Percentiles rank a stretch among this genome's conserved stretches.
phyloP scores from a whole-genome alignment of 2,888 invertebrate species.

The Campoletis raptor region DNA sequence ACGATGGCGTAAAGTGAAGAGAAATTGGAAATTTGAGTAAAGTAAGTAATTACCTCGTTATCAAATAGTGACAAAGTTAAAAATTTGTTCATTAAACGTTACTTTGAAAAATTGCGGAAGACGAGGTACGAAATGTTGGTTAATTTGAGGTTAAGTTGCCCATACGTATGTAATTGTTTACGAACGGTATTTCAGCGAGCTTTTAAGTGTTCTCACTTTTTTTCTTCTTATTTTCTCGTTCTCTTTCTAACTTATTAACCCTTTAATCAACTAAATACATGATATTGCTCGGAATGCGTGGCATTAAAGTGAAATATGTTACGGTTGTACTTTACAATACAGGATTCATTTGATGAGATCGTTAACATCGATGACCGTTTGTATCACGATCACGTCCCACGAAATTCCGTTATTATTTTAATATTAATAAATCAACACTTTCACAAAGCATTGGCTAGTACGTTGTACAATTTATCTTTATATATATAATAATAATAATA shows the following conservation, averaged over 20 bases:
- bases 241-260: conserved; percentile 38
- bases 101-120: neutral
- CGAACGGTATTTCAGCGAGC: conserved; percentile 43
- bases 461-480: neutral
- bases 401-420: conserved; percentile 22
- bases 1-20: neutral
- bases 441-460: neutral
- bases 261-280: conserved; percentile 38
- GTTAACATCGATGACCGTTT: conserved; percentile 14
- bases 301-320: conserved; percentile 35
- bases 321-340: neutral
- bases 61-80: neutral
- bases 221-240: conserved; percentile 5
- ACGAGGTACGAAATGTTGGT: neutral
- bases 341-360: conserved; percentile 32
- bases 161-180: conserved; percentile 41
- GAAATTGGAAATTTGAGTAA: neutral
- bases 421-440: conserved; percentile 30
- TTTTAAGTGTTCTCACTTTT: conserved; percentile 34
- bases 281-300: conserved; percentile 45
- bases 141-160: neutral
- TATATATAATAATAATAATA: neutral
- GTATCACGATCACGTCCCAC: conserved; percentile 17
- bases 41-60: too few relatives aligned
- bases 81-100: neutral